Evolutionary conservation across 2,888 invertebrate species (phyloP), one percentile per base, ranked within the genome.

Genomic region (Cryptocephalus moraei): DNA sequence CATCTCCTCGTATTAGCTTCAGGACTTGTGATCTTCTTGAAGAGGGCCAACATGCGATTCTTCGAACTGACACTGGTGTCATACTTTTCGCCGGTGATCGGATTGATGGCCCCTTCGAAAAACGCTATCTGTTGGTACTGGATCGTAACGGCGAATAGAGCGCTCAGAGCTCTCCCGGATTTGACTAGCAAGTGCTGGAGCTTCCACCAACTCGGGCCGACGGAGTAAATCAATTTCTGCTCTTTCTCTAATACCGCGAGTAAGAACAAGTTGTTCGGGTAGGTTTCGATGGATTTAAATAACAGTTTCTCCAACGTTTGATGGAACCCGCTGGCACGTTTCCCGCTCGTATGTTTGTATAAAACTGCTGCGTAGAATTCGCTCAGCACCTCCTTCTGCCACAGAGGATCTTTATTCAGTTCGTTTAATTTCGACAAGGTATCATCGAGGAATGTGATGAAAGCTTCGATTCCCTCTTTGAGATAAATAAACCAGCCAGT

Each of bases 221-320:
- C 58, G 3, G 70, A 62, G 43, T 62, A 70, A 33, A 71, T 58
- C 8, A 64, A 39, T 33, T 54, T 61, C 44, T 76, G 75, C 45
- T 73, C 64, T 48, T 70, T 70, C n/a, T 74, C 71, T 48, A 74
- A 63, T 12, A 73, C 65, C 33, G 77, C 73, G 31, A 81, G 62
- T 8, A 82, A 60, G 48, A 72, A 73, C 44, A 80, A 66, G 65
- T 83, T 83, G 49, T 78, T 75, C 1, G 81, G 80, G 62, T 74
- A 81, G 32, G 69, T 69, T 8, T 63, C 57, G 1, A 78, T 60
- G 0, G 73, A 73, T 32, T 63, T 60, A 38, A 60, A 57, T 32
- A 75, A 55, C 13, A 69, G 68, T 31, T 68, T 65, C 46, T 71
- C 69, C 13, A 77, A 56, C 72, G 54, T n/a, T 64, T 62, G 54